Percentiles rank a stretch among this genome's conserved stretches.
Conservation (phyloP, 2,797 vertebrate species). For the Linurgus olivaceus region DNA sequence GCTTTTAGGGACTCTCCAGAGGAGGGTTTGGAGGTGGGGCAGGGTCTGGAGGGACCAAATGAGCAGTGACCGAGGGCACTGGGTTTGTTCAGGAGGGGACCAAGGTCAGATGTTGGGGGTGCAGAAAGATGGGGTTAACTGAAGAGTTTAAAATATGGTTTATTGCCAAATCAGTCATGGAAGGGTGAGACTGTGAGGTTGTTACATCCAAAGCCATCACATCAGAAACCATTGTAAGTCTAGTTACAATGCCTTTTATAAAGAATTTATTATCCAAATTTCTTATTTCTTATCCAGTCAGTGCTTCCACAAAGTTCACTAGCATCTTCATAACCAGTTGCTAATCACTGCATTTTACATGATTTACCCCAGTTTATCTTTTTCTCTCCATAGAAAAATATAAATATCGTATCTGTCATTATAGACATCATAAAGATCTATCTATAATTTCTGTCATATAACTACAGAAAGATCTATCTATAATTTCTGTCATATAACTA, state of each 20-base stretch:
- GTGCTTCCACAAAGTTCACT: neutral
- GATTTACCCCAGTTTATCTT: neutral
- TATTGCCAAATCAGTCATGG: neutral
- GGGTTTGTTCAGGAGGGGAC: neutral
- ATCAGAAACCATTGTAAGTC: neutral
- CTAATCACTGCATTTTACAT: neutral
- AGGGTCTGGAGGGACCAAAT: neutral
- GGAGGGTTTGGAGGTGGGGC: neutral
- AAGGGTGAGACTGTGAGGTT: neutral
- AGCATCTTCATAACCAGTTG: neutral
- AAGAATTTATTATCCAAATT: neutral
- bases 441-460: neutral
- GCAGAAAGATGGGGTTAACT: neutral
- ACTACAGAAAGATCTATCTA: neutral
- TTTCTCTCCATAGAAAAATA: neutral
- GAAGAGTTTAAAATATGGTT: neutral
- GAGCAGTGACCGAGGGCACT: fast-evolving
- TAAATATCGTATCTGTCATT: too few species aligned
- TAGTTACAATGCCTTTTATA: neutral
- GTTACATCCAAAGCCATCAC: neutral
- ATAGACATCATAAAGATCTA: too few species aligned
- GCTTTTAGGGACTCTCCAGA: neutral
- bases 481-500: neutral
- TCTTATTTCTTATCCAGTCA: neutral
- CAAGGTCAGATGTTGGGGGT: neutral